These are phyloP conservation scores for Frankliniella intonsa DNA, from an alignment of 2,888 invertebrate genomes.

Conservation along the genomic window DNA sequence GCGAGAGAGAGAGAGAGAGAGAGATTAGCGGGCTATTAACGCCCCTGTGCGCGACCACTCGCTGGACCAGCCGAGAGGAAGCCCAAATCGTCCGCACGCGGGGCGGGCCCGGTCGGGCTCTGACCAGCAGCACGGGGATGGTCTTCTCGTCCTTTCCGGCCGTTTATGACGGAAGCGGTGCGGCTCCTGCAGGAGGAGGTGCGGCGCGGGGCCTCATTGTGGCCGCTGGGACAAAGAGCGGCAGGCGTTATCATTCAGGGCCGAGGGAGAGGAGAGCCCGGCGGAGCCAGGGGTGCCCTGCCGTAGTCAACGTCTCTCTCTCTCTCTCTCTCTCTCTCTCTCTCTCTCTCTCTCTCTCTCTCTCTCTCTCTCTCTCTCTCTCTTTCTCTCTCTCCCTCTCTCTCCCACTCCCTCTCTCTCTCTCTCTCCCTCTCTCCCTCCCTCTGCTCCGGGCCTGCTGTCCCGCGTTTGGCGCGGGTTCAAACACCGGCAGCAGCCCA, in stretches of 20 bases:
- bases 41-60: too few species aligned
- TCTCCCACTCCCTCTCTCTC: background rate
- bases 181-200: background rate
- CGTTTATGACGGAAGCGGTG: background rate
- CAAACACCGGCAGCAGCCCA: background rate
- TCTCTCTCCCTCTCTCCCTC: background rate
- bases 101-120: too few species aligned
- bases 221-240: background rate
- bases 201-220: background rate
- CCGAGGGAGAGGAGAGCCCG: too few species aligned
- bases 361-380: constrained; percentile 11
- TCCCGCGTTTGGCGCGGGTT: too few species aligned
- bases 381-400: background rate
- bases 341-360: background rate
- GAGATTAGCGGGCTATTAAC: too few species aligned
- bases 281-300: background rate
- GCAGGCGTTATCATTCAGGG: too few species aligned
- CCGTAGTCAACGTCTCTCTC: background rate
- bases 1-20: too few species aligned
- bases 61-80: too few species aligned
- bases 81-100: too few species aligned
- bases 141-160: too few species aligned
- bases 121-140: too few species aligned
- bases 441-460: background rate
- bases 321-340: background rate